Conservation (phyloP, 2,113 vertebrate species). For the Rhinopithecus roxellana region DNA sequence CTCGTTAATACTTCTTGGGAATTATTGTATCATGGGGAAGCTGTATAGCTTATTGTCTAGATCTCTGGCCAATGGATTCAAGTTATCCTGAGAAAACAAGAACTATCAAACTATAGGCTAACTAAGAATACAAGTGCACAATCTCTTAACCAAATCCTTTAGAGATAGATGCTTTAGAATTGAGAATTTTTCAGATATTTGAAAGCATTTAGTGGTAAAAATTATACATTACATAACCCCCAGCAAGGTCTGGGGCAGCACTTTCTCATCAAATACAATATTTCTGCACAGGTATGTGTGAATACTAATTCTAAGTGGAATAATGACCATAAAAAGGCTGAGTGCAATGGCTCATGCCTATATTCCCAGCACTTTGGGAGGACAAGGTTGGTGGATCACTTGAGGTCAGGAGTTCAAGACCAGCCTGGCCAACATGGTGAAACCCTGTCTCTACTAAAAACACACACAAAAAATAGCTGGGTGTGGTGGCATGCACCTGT, state of each 20-base stretch:
- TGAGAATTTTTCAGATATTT: not conserved
- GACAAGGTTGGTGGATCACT: too few species aligned
- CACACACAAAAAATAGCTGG: too few species aligned
- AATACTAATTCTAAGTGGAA: not conserved
- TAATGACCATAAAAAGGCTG: not conserved
- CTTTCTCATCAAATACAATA: not conserved
- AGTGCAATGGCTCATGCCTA: too few species aligned
- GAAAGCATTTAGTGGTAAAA: not conserved
- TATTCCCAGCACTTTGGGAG: too few species aligned
- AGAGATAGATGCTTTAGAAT: not conserved
- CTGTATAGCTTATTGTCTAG: not conserved
- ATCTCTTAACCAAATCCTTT: not conserved
- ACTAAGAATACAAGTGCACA: not conserved
- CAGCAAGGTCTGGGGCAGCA: not conserved
- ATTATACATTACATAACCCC: not conserved
- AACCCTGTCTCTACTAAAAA: too few species aligned
- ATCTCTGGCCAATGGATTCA: conserved; percentile 4
- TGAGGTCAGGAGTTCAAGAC: too few species aligned
- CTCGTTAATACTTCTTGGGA: not conserved
- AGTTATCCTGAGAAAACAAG: conserved; percentile 15
- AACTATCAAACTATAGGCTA: not conserved
- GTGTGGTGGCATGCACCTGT: too few species aligned
- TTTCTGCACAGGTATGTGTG: not conserved
- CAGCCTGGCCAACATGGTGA: too few species aligned
- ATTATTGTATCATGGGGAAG: not conserved